Base-by-base conservation (phyloP, 2,797 vertebrate species). In the Danio choprae region DNA sequence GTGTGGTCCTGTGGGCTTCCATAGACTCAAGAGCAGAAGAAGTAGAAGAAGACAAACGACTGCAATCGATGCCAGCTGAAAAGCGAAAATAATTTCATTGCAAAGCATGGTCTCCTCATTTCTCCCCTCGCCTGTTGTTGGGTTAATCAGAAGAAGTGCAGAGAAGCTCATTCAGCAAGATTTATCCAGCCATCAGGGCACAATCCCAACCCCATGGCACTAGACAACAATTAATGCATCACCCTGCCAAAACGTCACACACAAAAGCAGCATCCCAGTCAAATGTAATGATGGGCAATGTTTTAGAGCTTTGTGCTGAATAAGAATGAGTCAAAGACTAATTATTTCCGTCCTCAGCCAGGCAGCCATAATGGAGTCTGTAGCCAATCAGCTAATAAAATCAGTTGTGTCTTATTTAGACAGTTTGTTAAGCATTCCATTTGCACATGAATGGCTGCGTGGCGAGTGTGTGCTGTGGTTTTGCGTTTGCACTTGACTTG, bases 301-400 rank as follows among this genome's bases (percentile, higher is more conserved):
- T 76, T 80, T 74, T 18, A 29, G 48, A 74, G 68, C 77, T 79
- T 72, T 75, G 64, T 15, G 44, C 36, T 62, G 65, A 83, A 84
- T 74, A 78, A 80, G 40, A 82, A 74, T 82, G 81, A 83, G 80
- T 82, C 40, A 68, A 84, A 77, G 18, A 70, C 74, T 78, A 82
- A 82, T 83, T 68, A 59, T 82, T 69, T 67, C 20, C 20, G 1
- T 80, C 63, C 60, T 74, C 70, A 81, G 80, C 73, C 69, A 86
- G 70, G 85, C 70, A 68, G 64, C 80, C 64, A 73, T 75, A 79
- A 82, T 84, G 43, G 68, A 80, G 70, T 84, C 51, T 84, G 74
- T 72, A 74, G 64, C 46, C 60, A 69, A 53, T 81, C 74, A 68
- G 64, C 64, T 76, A 69, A 64, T 67, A 81, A 51, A 84, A 76